Percentiles rank a stretch among this genome's conserved stretches.
Conservation (phyloP, 2,113 vertebrate species). For the Calyptomena viridis region DNA sequence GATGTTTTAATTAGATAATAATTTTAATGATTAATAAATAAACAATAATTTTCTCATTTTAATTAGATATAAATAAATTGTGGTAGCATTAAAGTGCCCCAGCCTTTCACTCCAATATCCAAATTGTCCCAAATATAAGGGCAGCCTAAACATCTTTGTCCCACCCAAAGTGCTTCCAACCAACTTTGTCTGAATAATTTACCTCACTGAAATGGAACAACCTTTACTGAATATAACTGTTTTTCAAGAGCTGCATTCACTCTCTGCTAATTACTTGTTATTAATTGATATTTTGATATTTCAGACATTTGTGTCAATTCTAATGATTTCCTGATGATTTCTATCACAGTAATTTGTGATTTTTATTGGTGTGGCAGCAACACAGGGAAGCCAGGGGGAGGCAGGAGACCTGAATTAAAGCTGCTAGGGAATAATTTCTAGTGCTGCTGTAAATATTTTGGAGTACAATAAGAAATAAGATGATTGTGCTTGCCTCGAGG, state of each 20-base stretch:
- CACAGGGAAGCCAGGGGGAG: background rate
- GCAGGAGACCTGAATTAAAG: background rate
- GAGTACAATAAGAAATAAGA: too few species aligned
- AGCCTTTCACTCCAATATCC: too few species aligned
- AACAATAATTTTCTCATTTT: background rate
- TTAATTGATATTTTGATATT: background rate
- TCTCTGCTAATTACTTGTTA: background rate
- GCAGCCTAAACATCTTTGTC: rapidly evolving
- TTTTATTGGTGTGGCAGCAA: background rate
- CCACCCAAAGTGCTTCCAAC: background rate
- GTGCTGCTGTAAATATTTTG: background rate
- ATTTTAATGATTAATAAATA: background rate
- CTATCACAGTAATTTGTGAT: rapidly evolving
- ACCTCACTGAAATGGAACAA: rapidly evolving
- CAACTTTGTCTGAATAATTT: background rate
- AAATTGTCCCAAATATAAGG: background rate
- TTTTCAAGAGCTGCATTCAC: background rate
- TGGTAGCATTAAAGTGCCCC: rapidly evolving
- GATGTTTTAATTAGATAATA: background rate
- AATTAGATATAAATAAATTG: background rate
- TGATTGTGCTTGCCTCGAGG: background rate
- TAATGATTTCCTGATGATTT: background rate
- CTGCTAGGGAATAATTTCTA: background rate
- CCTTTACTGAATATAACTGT: too few species aligned
- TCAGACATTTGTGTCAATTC: background rate